A percentile compares a stretch with the other conserved stretches of the same genome.
Conservation (phyloP, 2,888 invertebrate genomes). For the Tetragonula carbonaria region DNA sequence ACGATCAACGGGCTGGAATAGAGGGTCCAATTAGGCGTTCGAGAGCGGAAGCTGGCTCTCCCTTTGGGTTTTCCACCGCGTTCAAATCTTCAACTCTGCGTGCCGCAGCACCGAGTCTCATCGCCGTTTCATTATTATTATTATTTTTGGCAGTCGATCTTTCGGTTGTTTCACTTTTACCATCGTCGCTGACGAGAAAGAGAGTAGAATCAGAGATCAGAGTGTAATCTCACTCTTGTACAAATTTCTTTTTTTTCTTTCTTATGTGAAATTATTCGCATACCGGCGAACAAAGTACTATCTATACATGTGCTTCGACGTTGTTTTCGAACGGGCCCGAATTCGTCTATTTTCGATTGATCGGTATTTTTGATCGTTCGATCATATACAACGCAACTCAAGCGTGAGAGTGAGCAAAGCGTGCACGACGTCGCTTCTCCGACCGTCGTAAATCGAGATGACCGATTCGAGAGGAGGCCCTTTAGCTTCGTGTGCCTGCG, state of each 20-base stretch:
- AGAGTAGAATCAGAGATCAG: too few relatives aligned
- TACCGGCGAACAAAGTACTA: too few relatives aligned
- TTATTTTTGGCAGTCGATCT: not conserved
- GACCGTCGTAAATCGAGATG: conserved; percentile 62
- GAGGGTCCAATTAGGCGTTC: conserved; percentile 56
- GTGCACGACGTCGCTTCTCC: conserved; percentile 28
- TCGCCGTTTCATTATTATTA: not conserved
- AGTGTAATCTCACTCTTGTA: too few relatives aligned
- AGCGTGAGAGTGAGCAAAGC: conserved; percentile 18
- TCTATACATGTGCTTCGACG: too few relatives aligned
- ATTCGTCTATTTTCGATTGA: too few relatives aligned
- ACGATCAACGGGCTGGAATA: conserved; percentile 57
- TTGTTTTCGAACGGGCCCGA: not conserved
- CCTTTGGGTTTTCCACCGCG: conserved; percentile 9
- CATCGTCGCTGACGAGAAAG: not conserved
- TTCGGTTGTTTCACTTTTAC: not conserved
- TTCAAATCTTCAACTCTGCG: not conserved
- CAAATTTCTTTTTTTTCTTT: too few relatives aligned
- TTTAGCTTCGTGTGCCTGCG: conserved; percentile 45
- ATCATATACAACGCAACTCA: too few relatives aligned
- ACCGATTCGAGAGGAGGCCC: conserved; percentile 58
- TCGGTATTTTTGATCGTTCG: too few relatives aligned
- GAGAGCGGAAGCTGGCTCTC: conserved; percentile 35
- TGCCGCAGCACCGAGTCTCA: not conserved
- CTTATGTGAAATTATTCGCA: too few relatives aligned